A percentile compares a stretch with the other conserved stretches of the same genome.
Conservation (phyloP, 2,888 invertebrate species). For the Eumerus sabulonum region DNA sequence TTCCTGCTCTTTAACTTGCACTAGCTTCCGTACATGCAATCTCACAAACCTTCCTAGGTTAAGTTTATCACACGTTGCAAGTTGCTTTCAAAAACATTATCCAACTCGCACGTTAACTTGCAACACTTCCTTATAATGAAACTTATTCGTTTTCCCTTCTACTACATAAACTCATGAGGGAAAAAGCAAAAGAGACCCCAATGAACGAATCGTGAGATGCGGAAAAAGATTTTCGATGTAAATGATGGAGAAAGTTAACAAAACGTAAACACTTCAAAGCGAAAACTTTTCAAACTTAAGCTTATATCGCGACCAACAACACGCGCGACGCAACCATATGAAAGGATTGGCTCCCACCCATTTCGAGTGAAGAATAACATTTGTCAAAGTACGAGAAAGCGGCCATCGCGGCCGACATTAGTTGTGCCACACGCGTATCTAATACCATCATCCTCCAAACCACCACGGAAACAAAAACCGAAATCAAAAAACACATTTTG, state of each 20-base stretch:
- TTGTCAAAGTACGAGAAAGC: slow-evolving; percentile 26
- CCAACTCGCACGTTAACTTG: slow-evolving; percentile 60
- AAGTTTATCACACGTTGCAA: slow-evolving; percentile 67
- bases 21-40: slow-evolving; percentile 27
- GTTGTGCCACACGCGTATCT: not conserved
- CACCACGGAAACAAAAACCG: not conserved
- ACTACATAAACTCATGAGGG: not conserved
- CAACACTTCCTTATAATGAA: slow-evolving; percentile 44
- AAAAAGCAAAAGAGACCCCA: not conserved
- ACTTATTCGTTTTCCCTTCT: slow-evolving; percentile 36
- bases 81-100: slow-evolving; percentile 58
- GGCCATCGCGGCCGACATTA: slow-evolving; percentile 11
- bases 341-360: slow-evolving; percentile 24
- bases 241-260: slow-evolving; percentile 65
- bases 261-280: slow-evolving; percentile 61
- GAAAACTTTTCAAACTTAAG: slow-evolving; percentile 58
- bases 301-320: slow-evolving; percentile 13
- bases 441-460: slow-evolving; percentile 28
- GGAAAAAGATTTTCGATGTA: slow-evolving; percentile 44
- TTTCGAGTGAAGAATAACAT: slow-evolving; percentile 34
- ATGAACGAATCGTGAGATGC: not conserved
- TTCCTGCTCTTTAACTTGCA: slow-evolving; percentile 61
- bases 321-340: not conserved
- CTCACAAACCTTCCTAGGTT: slow-evolving; percentile 37
- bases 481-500: slow-evolving; percentile 27